phyloP scores from a whole-genome alignment of 23 tunicate genomes.

The Trididemnum clinides region DNA sequence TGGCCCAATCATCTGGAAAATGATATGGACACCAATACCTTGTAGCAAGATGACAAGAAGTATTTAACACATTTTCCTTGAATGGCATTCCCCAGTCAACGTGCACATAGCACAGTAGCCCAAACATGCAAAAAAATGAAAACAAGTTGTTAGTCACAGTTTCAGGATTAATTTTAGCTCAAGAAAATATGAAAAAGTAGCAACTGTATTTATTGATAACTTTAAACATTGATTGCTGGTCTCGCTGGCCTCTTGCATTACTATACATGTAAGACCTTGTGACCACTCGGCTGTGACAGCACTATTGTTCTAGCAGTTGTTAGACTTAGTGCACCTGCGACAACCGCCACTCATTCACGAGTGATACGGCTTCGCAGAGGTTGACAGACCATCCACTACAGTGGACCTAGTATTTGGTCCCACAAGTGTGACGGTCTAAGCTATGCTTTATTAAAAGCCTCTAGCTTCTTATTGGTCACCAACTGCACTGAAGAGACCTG shows the following conservation, averaged over 20 bases:
- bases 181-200: conserved; percentile 25
- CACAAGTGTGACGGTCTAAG: too few species aligned
- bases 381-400: too few species aligned
- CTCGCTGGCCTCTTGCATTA: conserved; percentile 28
- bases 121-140: background rate
- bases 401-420: too few species aligned
- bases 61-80: background rate
- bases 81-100: conserved; percentile 38
- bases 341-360: too few species aligned
- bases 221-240: background rate
- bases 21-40: conserved; percentile 11
- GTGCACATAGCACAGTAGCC: conserved; percentile 8
- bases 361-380: too few species aligned
- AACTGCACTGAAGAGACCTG: too few species aligned
- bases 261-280: background rate
- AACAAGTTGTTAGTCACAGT: background rate
- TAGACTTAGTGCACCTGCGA: too few species aligned
- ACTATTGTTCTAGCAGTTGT: too few species aligned
- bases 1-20: background rate
- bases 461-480: too few species aligned
- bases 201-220: conserved; percentile 23
- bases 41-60: background rate
- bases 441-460: too few species aligned
- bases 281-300: too few species aligned
- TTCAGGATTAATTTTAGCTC: background rate